These are phyloP conservation scores for Adoxophyes honmai DNA, from an alignment of 1,140 invertebrate species.

Conservation along the genomic window DNA sequence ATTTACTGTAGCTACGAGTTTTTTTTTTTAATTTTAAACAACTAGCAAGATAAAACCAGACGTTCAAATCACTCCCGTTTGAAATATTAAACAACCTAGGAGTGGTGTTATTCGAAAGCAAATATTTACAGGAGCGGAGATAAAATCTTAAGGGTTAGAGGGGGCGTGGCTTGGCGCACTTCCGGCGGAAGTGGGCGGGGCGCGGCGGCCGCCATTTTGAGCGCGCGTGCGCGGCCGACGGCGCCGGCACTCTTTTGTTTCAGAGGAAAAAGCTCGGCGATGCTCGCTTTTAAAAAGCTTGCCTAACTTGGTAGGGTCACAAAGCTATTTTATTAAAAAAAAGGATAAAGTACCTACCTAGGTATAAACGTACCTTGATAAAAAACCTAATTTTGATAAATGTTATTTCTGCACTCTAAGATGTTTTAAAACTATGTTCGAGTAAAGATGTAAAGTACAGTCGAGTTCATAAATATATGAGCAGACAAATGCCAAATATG, in stretches of 20 bases:
- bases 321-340: no score
- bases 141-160: conserved; percentile 11
- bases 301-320: no score
- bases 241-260: conserved; percentile 10
- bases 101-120: neutral
- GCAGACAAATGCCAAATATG: no score
- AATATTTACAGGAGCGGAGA: neutral
- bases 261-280: conserved; percentile 19
- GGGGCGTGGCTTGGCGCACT: conserved; percentile 26
- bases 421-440: no score
- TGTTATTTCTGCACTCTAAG: no score
- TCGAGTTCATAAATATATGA: no score
- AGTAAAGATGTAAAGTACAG: no score
- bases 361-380: no score
- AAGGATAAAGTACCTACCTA: no score
- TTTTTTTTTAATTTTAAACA: neutral
- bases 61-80: neutral
- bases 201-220: conserved; percentile 56
- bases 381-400: no score
- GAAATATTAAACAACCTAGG: neutral
- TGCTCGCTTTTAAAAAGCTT: no score
- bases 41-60: neutral
- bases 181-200: conserved; percentile 66
- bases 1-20: no score
- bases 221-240: conserved; percentile 41